Evolutionary conservation across 2,888 invertebrate genomes (phyloP), one percentile per base, ranked within the genome.

Genomic region (Cataglyphis livida): DNA sequence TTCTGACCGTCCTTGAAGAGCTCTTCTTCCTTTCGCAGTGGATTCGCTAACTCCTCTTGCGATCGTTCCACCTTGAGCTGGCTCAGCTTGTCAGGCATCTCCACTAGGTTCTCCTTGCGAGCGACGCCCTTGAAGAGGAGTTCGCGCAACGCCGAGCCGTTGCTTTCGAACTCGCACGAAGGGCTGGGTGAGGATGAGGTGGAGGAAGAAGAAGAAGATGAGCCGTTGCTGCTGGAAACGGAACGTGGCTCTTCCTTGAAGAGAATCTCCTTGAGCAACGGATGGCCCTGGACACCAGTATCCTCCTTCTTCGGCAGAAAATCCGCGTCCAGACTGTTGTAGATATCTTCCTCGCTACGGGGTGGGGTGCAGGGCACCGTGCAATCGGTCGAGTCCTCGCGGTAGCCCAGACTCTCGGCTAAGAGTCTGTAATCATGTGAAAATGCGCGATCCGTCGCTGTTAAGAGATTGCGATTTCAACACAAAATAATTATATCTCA

Each of bases 91-190:
- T n/a, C 51, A 59, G 81, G 32, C 10, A 35, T 41, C 68, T 86
- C 85, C 35, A 57, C 38, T n/a, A 84, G 71, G 28, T 85, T 51
- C n/a, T 51, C 86, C 64, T 74, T 88, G 61, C 81, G 68, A 35
- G 83, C 54, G 28, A 78, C 71, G 10, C 91, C 92, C 76, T 91
- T 93, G 88, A 93, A 94, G 7, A 94, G 88, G 25, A 94, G 88
- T 44, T 92, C 93, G 51, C 93, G 86, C 21, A 94, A 87, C 0
- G 94, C 92, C 0, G 94, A 94, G 64, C 88, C 88, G 68, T 61
- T 84, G 68, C 61, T 84, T 66, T 92, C 93, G 96, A 96, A 90
- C 95, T 96, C 74, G 96, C 96, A 15, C 44, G 78, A 66, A 95
- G 75, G 95, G 54, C 84, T 74, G 10, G 87, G 82, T 18, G 91